Conservation (phyloP, 2,888 invertebrate species). For the Chymomyza procnemis region DNA sequence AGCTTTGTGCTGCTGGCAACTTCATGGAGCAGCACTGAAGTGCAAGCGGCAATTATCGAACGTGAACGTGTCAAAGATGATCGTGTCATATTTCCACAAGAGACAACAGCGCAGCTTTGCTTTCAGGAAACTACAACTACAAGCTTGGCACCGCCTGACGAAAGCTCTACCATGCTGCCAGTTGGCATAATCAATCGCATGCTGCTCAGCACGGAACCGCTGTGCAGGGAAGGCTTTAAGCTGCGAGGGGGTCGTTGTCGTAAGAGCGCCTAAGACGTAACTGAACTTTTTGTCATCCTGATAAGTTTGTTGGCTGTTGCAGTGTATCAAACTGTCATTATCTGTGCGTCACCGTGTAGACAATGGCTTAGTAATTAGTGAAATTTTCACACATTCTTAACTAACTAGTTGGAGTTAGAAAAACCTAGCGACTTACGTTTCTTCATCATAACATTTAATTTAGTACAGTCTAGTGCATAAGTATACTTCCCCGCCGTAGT, state of each 20-base stretch:
- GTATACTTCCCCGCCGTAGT: background rate
- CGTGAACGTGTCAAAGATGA: slow-evolving; percentile 54
- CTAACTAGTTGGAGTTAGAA: background rate
- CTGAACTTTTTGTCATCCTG: too few species aligned
- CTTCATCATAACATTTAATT: background rate
- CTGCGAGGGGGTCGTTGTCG: slow-evolving; percentile 55
- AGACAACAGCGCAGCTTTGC: slow-evolving; percentile 5
- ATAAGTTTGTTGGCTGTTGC: too few species aligned
- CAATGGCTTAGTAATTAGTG: background rate
- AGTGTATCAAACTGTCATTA: slow-evolving; percentile 1
- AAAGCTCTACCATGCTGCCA: background rate
- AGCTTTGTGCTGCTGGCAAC: slow-evolving; percentile 16
- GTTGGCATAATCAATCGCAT: slow-evolving; percentile 50
- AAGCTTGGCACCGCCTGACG: background rate
- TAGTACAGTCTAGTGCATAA: background rate
- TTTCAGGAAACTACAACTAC: background rate
- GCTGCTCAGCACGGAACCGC: slow-evolving; percentile 40
- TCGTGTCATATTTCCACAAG: slow-evolving; percentile 56
- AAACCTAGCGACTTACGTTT: background rate
- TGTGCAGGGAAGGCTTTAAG: slow-evolving; percentile 41
- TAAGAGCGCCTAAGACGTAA: slow-evolving; percentile 18
- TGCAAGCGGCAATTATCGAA: slow-evolving; percentile 14
- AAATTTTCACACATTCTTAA: background rate
- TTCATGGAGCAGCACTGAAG: slow-evolving; percentile 1
- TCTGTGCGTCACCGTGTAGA: background rate